Evolutionary conservation across 2,113 vertebrate genomes (phyloP), one percentile per base, ranked within the genome.

Genomic region (Prunella fulvescens): DNA sequence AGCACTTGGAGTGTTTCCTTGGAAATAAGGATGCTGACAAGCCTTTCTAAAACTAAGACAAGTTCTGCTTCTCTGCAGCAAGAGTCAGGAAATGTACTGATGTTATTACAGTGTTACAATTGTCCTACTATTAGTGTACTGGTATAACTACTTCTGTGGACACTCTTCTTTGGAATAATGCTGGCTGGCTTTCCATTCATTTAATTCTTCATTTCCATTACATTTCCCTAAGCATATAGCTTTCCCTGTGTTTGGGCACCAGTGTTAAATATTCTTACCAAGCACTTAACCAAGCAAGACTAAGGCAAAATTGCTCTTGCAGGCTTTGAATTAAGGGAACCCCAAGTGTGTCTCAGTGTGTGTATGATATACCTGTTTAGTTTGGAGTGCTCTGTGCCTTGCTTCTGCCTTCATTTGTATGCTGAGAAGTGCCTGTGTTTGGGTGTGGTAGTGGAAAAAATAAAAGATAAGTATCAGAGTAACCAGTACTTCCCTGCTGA

Each of bases 141-240:
- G 5, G 90, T 96, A 57, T 54, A 86, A 81, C 85, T 92, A 37
- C 93, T 92, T 58, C 44, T 77, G 74, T 64, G 76, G 79, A 67
- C 33, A 24, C 12, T 94, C 50, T 82, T 56, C 69, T 80, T 88
- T 88, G 51, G 39, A 81, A 62, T 93, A 70, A 95, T 66, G 71
- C 74, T 70, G 50, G 6, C 58, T 90, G 45, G 2, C 77, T 93
- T 96, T 93, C 90, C 79, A 91, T 92, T 86, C 1, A 3, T 74
- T 95, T 70, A 94, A 62, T 92, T 88, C 74, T 65, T 88, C 47
- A 90, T 95, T 93, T 93, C 82, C 82, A 83, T 88, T 80, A 9
- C 54, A 84, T 94, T 94, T 95, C 65, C 88, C 56, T 86, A 91
- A 86, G 60, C 76, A 78, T 73, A 33, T 70, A 80, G 61, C 42